Base-by-base conservation (phyloP, 2,888 invertebrate genomes). In the Ectemnius lituratus region DNA sequence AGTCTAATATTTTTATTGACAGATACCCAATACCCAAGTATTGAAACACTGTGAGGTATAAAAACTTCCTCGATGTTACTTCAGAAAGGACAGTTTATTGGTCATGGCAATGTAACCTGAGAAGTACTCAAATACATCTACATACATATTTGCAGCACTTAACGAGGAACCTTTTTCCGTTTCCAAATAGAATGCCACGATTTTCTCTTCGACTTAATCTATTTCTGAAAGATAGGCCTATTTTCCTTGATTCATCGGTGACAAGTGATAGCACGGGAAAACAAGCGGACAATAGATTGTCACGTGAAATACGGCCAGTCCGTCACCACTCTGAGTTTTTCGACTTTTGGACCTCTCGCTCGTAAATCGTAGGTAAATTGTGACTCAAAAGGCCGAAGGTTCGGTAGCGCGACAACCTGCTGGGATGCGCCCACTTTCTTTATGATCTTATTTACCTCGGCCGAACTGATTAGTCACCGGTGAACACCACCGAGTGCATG, bases 291-390 rank as follows among this genome's bases (percentile, higher is more conserved):
- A 18, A 67, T 28, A 18, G 52, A 2, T 18, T 52, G 56, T 52
- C 52, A 56, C 63, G 37, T 27, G 20, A 63, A 28, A 20, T 27
- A 13, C 49, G 14, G n/a, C 52, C 52, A 11, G 5, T 13, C 27
- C 16, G 27, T n/a, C 4, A n/a, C 16, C 8, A n/a, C 46, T 20
- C 11, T 23, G 49, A 62, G 4, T 62, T 49, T 62, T 2, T 52
- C 14, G 23, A 47, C 46, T 4, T 6, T 62, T 8, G 28, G 23
- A 6, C n/a, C 52, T 5, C 4, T 14, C n/a, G n/a, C 20, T 18
- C 67, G 57, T 68, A 67, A 75, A 66, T 70, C 57, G 66, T 73
- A 23, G 62, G 62, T 52, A 52, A 52, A 52, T 52, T 16, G 6
- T 69, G 57, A 75, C 13, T 68, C 68, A 67, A 67, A 23, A 45